Percentiles rank a stretch among this genome's conserved stretches.
Conservation (phyloP, 2,113 vertebrate species). For the Puffinus mauretanicus region DNA sequence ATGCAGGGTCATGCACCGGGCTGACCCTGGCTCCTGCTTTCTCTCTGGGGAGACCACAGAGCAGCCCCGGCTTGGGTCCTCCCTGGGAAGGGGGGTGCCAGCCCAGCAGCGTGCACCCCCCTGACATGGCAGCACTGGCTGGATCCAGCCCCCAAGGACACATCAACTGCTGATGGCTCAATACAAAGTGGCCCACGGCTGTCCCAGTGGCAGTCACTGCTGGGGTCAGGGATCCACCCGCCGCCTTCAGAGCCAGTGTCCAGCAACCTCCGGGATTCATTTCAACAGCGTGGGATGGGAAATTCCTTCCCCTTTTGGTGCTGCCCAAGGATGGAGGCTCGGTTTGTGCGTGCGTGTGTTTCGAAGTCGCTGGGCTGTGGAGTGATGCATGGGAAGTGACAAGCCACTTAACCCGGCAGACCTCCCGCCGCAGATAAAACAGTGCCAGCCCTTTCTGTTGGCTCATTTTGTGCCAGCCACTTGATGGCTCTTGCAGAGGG, state of each 20-base stretch:
- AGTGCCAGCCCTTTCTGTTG: neutral
- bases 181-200: neutral
- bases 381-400: neutral
- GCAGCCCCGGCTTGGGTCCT: neutral
- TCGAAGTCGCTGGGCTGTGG: rapidly evolving
- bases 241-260: neutral
- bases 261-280: rapidly evolving
- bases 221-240: neutral
- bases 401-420: neutral
- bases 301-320: neutral
- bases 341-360: neutral
- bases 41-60: neutral
- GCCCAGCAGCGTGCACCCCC: neutral
- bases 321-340: neutral
- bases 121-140: neutral
- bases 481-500: neutral
- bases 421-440: neutral
- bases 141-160: neutral
- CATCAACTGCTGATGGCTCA: neutral
- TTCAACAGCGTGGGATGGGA: neutral
- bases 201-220: neutral
- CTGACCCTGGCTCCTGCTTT: neutral
- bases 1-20: neutral
- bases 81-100: rapidly evolving
- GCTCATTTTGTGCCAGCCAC: neutral